Evolutionary conservation across 2,113 vertebrate species (phyloP), one percentile per base, ranked within the genome.

Genomic region (Alligator sinensis): DNA sequence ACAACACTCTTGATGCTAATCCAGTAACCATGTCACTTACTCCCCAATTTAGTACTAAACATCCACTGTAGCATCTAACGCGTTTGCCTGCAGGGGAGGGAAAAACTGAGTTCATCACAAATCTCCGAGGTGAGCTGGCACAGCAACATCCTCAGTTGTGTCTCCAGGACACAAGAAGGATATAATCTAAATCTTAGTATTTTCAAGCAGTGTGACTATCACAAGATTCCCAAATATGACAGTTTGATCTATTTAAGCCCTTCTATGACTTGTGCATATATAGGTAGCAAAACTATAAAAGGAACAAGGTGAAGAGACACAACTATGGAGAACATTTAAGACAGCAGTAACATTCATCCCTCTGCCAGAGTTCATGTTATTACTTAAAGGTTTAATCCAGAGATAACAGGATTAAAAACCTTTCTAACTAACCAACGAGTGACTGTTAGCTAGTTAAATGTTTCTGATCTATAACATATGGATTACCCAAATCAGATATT

Each of bases 1-100:
- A 79, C 54, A 0, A 59, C 92, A 87, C 83, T 80, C 92, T 47
- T 19, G 72, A 84, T 70, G 91, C 87, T 88, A 63, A 81, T 58
- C 82, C 60, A 70, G 84, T 92, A 91, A 90, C 88, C 79, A 58
- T 82, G 82, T 95, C 91, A 94, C 94, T 96, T 97, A 96, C 94
- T 93, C 95, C 96, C 96, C 93, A 84, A 59, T 92, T 96, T 92
- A 80, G 96, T 85, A 83, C 94, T 97, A 97, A 96, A 89, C 90
- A 93, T 96, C 94, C 93, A 97, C 91, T 87, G 96, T 89, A 87
- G 58, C 84, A 72, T 68, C 91, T 90, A 91, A 80, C 4, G 66
- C 64, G 78, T 84, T 92, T 79, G 59, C 90, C 96, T 95, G 89
- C 94, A 47, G 90, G 94, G 90, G 94, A 94, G 94, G 83, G 91